Percentiles rank a stretch among this genome's conserved stretches.
Conservation (phyloP, 2,113 vertebrate species). For the Ramphastos sulfuratus region DNA sequence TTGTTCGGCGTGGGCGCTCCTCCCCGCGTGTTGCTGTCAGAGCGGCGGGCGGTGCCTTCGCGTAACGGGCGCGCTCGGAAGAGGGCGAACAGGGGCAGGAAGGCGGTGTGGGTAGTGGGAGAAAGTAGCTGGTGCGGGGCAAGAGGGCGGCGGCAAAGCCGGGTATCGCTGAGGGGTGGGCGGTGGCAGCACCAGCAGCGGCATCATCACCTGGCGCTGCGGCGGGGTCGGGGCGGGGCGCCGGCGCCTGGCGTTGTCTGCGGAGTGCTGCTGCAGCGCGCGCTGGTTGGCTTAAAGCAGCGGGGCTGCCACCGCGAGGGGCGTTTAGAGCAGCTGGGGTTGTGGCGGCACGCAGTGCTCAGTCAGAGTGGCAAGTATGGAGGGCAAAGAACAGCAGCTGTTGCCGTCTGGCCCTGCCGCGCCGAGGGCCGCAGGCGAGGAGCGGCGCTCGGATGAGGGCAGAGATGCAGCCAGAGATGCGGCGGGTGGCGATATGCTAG, state of each 20-base stretch:
- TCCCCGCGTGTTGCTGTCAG: background rate
- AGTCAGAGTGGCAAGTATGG: background rate
- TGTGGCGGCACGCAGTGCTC: background rate
- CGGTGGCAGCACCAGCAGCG: background rate
- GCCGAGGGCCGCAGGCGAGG: background rate
- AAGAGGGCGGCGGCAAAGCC: background rate
- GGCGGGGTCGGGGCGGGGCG: background rate
- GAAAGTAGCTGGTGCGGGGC: background rate
- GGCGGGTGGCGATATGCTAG: constrained; percentile 5
- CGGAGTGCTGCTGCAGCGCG: background rate
- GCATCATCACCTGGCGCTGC: constrained; percentile 44
- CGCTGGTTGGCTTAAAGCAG: constrained; percentile 43
- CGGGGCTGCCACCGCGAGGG: background rate
- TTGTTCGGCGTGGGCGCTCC: background rate
- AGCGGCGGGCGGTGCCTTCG: background rate
- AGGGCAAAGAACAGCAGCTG: background rate
- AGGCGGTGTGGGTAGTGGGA: too few species aligned
- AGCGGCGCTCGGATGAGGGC: background rate
- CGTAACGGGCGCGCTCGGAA: background rate
- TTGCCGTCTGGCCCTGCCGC: background rate
- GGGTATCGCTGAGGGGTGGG: background rate
- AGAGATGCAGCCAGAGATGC: constrained; percentile 22
- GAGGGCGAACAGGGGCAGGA: too few species aligned
- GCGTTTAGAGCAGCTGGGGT: background rate
- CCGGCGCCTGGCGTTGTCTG: background rate